Evolutionary conservation across 2,888 invertebrate species (phyloP).

Genomic region (Protonemura montana): DNA sequence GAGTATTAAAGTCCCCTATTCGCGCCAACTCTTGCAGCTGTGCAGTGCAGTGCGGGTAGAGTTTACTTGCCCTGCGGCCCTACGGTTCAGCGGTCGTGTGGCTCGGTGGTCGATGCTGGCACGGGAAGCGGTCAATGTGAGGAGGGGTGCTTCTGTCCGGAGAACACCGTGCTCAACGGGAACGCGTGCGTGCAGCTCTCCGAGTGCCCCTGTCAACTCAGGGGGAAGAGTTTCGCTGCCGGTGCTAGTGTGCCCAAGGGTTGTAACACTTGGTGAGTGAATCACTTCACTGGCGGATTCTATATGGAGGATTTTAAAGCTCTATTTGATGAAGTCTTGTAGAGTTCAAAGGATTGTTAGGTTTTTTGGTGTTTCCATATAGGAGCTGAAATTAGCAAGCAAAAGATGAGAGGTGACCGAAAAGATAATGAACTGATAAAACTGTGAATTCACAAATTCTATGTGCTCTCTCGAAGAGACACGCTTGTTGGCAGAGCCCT

Average conservation of each 20-base stretch:
- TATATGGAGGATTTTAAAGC: too few relatives aligned
- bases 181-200: slow-evolving; percentile 75
- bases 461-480: too few relatives aligned
- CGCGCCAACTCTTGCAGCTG: slow-evolving; percentile 68
- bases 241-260: slow-evolving; percentile 77
- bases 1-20: too few relatives aligned
- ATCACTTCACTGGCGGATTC: too few relatives aligned
- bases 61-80: slow-evolving; percentile 80
- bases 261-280: slow-evolving; percentile 86
- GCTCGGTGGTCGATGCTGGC: slow-evolving; percentile 59
- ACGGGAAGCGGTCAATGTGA: slow-evolving; percentile 64
- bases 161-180: slow-evolving; percentile 76
- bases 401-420: too few relatives aligned
- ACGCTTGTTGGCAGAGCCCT: too few relatives aligned
- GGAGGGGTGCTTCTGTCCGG: slow-evolving; percentile 90
- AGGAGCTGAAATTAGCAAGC: too few relatives aligned
- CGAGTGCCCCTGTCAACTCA: slow-evolving; percentile 81
- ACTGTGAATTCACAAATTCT: too few relatives aligned
- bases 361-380: too few relatives aligned
- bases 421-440: too few relatives aligned
- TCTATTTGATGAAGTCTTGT: too few relatives aligned
- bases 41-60: slow-evolving; percentile 77
- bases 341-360: too few relatives aligned
- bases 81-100: slow-evolving; percentile 75
- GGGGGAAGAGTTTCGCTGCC: slow-evolving; percentile 75